phyloP scores from a whole-genome alignment of 2,888 invertebrate species.

The Ormia ochracea region DNA sequence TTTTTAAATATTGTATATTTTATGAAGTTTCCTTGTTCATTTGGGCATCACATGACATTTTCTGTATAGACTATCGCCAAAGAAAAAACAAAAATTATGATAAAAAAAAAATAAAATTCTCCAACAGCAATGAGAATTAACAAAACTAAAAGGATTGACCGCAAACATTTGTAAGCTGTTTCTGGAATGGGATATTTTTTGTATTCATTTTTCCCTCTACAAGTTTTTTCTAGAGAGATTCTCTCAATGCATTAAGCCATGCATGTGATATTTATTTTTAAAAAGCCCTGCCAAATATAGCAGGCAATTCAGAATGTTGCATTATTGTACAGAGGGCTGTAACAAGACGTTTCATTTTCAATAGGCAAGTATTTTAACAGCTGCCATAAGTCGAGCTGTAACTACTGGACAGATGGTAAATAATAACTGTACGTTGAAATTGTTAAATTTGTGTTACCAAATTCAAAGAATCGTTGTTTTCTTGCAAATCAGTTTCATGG shows the following conservation, averaged over 20 bases:
- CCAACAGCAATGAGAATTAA: constrained; percentile 20
- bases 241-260: constrained; percentile 17
- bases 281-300: constrained; percentile 28
- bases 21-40: constrained; percentile 49
- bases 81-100: not conserved
- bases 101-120: too few species aligned
- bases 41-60: constrained; percentile 60
- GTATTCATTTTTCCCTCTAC: not conserved
- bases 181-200: constrained; percentile 44
- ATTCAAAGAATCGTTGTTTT: too few species aligned
- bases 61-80: not conserved
- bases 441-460: too few species aligned
- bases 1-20: constrained; percentile 38
- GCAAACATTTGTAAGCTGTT: constrained; percentile 41
- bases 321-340: too few species aligned
- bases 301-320: constrained; percentile 4
- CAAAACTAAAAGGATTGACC: constrained; percentile 50
- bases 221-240: not conserved
- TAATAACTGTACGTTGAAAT: too few species aligned
- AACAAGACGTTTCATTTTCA: too few species aligned
- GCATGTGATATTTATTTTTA: constrained; percentile 7
- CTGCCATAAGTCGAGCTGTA: too few species aligned
- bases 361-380: too few species aligned
- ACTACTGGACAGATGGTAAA: too few species aligned
- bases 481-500: too few species aligned